Percentiles rank a stretch among this genome's conserved stretches.
Conservation (phyloP, 2,113 vertebrate species). For the Callithrix jacchus region DNA sequence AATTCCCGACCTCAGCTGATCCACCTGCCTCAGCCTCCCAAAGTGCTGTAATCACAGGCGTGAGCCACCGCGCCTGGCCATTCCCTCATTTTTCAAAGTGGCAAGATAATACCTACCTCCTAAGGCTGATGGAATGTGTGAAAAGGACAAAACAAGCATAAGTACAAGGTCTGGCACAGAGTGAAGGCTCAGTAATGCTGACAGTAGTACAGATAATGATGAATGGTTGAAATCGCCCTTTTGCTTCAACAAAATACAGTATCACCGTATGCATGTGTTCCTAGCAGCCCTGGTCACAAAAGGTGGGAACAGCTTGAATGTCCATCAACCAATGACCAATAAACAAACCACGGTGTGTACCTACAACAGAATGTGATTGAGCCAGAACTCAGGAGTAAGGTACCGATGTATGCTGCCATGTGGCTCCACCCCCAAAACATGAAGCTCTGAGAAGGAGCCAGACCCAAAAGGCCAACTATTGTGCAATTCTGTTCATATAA, state of each 20-base stretch:
- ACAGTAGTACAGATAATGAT: not conserved
- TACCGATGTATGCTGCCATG: fast-evolving
- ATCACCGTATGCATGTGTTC: not conserved
- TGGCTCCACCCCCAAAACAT: not conserved
- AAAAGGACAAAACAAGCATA: not conserved
- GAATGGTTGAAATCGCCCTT: not conserved
- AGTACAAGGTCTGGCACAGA: not conserved
- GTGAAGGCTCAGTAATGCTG: not conserved
- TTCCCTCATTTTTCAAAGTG: not conserved
- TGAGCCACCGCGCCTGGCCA: too few species aligned
- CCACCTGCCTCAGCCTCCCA: too few species aligned
- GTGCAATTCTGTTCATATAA: fast-evolving
- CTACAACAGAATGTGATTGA: fast-evolving
- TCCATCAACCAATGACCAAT: not conserved
- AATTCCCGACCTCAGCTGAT: too few species aligned
- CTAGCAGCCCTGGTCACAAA: not conserved
- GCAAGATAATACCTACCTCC: not conserved
- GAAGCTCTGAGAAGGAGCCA: not conserved
- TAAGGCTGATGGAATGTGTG: not conserved
- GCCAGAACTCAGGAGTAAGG: not conserved
- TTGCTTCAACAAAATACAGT: not conserved
- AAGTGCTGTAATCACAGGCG: too few species aligned
- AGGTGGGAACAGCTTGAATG: not conserved
- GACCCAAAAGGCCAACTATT: not conserved
- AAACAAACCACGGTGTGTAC: fast-evolving